phyloP scores from a whole-genome alignment of 2,797 vertebrate genomes.

The Somateria mollissima region DNA sequence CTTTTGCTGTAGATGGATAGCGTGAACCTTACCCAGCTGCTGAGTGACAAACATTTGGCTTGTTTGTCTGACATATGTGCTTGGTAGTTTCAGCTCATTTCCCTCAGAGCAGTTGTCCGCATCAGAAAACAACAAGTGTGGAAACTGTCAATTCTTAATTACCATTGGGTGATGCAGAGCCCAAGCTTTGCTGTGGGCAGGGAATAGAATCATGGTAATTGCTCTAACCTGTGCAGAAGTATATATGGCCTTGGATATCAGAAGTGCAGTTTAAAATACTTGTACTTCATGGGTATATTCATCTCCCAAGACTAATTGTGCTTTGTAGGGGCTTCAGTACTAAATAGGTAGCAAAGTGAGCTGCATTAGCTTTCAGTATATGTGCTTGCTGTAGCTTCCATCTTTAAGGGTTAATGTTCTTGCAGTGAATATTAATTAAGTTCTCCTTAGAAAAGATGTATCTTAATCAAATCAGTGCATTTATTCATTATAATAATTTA shows the following conservation, averaged over 20 bases:
- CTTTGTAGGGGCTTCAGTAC: background rate
- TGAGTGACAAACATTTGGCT: background rate
- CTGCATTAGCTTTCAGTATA: background rate
- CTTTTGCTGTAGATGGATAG: background rate
- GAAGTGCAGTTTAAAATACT: background rate
- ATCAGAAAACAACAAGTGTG: background rate
- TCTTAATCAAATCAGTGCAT: background rate
- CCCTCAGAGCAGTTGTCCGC: background rate
- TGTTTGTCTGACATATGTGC: slow-evolving; percentile 8
- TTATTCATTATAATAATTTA: background rate
- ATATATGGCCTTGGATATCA: background rate
- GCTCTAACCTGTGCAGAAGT: background rate
- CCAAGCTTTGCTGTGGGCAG: background rate
- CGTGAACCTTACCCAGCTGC: background rate
- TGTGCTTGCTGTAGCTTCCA: background rate
- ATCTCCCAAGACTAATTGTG: background rate
- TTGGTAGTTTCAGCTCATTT: slow-evolving; percentile 24
- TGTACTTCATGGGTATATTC: fast-evolving
- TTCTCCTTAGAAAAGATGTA: background rate
- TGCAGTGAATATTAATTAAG: background rate
- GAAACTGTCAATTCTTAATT: slow-evolving; percentile 24
- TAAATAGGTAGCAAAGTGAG: background rate
- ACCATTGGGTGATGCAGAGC: background rate
- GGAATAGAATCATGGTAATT: background rate
- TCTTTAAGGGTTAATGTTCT: background rate